A percentile compares a stretch with the other conserved stretches of the same genome.
These are phyloP conservation scores for Dasyprocta punctata DNA, from an alignment of 2,113 vertebrate species.

Conservation along the genomic window DNA sequence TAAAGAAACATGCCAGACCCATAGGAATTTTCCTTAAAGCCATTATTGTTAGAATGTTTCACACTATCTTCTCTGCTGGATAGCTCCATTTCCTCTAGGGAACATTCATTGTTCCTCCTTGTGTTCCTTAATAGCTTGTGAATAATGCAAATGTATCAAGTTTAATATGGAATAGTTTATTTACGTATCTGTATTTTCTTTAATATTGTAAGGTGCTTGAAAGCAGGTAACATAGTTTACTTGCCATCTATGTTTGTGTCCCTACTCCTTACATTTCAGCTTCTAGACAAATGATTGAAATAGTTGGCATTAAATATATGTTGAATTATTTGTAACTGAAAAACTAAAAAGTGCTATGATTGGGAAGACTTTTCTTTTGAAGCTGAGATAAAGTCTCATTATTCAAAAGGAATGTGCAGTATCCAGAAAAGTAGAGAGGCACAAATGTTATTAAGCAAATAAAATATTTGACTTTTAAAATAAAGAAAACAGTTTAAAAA, in stretches of 20 bases:
- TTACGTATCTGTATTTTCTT: not conserved
- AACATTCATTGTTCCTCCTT: not conserved
- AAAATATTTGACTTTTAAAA: conserved; percentile 13
- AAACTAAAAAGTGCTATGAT: not conserved
- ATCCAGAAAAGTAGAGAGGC: not conserved
- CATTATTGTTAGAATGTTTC: not conserved
- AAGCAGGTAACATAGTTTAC: not conserved
- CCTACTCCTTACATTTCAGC: not conserved
- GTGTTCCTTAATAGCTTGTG: not conserved
- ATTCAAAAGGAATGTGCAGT: not conserved
- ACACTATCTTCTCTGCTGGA: not conserved
- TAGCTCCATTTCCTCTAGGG: not conserved
- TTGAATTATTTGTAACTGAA: conserved; percentile 25
- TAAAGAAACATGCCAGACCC: not conserved
- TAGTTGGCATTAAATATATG: not conserved
- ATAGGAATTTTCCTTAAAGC: not conserved
- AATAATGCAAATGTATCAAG: not conserved
- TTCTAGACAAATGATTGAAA: not conserved
- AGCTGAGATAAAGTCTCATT: not conserved
- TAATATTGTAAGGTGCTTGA: not conserved
- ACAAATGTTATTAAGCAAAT: conserved; percentile 2
- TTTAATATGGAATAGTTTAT: not conserved
- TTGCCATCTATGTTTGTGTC: not conserved
- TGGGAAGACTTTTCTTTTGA: not conserved
- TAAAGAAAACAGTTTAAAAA: conserved; percentile 3